Evolutionary conservation across 2,888 invertebrate genomes (phyloP), one percentile per base, ranked within the genome.

Genomic region (Trichogramma evanescens): DNA sequence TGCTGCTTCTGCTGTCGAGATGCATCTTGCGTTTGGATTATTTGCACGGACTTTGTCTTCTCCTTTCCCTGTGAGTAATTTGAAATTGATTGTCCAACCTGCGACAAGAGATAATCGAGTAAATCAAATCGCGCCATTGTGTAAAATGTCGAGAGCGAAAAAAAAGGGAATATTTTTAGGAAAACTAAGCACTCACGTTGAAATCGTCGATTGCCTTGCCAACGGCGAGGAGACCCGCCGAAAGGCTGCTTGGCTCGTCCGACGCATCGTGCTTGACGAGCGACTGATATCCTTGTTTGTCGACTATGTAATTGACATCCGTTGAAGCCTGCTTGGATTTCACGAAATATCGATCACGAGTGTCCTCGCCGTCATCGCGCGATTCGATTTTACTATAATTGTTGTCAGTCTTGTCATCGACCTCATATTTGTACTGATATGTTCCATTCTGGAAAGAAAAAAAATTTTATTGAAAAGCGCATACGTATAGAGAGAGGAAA

Each of bases 221-320:
- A 1, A 84, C 73, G 1, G 84, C 83, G 61, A 85, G 81, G 67
- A 26, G 26, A 26, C 79, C 81, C 1, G 83, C 77, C 10, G 79
- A 78, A 50, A 82, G 79, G 26, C 77, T 71, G 66, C 82, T 81
- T 52, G 81, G 79, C 0, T 80, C 80, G 49, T 81, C 81, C 9
- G 77, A 76, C 40, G 82, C 82, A 69, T 79, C 80, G 69, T 85
- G 82, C 56, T 81, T 80, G 52, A 84, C 82, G 13, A 84, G 80
- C 5, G 86, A 84, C 76, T 86, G 86, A 76, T 84, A 86, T 9
- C 86, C 85, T 80, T 82, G 84, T 68, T 82, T 82, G 69, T 87
- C 85, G 0, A 84, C 84, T 44, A 83, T 76, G 73, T 87, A 86
- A 64, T 82, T 80, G 26, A 86, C 84, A 61, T 82, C 80, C 38